These are phyloP conservation scores for Mastomys coucha DNA, from an alignment of 2,113 vertebrate genomes.

Conservation along the genomic window DNA sequence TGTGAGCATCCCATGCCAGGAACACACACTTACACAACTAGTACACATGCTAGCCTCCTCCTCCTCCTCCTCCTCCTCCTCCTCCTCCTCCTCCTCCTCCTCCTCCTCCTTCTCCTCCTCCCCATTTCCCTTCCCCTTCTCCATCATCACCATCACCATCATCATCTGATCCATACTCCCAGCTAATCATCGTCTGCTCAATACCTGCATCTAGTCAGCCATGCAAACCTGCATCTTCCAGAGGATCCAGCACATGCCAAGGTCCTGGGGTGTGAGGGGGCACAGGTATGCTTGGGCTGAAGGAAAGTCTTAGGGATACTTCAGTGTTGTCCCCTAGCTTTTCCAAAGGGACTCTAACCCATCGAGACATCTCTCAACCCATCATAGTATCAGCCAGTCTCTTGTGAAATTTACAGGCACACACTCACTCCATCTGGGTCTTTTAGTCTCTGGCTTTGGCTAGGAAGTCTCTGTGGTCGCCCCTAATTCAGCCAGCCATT, in stretches of 20 bases:
- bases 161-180: neutral
- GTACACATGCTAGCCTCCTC: no score
- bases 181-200: neutral
- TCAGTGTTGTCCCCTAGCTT: neutral
- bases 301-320: neutral
- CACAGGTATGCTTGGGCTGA: no score
- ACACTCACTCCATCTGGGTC: neutral
- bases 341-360: neutral
- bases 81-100: no score
- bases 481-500: neutral
- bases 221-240: no score
- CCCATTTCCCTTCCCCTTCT: no score
- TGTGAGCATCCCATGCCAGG: neutral
- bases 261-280: neutral
- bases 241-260: neutral
- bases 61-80: no score
- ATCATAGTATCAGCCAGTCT: neutral
- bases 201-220: neutral
- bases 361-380: neutral
- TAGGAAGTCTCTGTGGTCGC: neutral
- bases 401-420: neutral
- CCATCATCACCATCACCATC: no score
- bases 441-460: neutral
- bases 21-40: neutral
- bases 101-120: no score